These are phyloP conservation scores for Ommatoiulus sabulosus DNA, from an alignment of 2,888 invertebrate species.

Conservation along the genomic window DNA sequence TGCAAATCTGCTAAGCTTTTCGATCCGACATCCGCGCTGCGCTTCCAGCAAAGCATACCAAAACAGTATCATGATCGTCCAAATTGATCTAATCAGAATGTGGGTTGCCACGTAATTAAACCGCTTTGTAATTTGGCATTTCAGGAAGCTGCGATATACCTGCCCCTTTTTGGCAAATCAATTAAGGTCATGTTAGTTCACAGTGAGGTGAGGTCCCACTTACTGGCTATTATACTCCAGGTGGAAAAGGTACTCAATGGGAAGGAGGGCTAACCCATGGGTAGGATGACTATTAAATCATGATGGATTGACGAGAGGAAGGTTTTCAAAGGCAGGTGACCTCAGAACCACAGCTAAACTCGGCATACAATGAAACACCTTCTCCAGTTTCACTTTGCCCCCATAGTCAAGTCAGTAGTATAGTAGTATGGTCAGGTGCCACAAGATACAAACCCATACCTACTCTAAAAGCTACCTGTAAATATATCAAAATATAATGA, in stretches of 20 bases:
- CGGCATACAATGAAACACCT: not conserved
- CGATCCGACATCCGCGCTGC: too few relatives aligned
- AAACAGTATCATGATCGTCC: not conserved
- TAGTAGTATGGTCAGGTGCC: not conserved
- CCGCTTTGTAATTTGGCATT: constrained; percentile 12
- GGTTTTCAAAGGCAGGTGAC: not conserved
- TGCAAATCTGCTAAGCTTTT: too few relatives aligned
- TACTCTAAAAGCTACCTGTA: too few relatives aligned
- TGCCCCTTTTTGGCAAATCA: constrained; percentile 3
- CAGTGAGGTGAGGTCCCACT: constrained; percentile 3
- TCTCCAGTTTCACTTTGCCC: too few relatives aligned
- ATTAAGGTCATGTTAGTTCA: constrained; percentile 19
- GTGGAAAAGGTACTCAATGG: not conserved
- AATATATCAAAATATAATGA: too few relatives aligned
- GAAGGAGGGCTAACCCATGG: not conserved
- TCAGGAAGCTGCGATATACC: not conserved
- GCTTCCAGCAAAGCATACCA: not conserved
- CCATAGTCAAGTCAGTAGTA: too few relatives aligned
- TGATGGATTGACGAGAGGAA: not conserved
- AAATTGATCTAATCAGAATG: not conserved
- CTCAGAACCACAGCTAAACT: not conserved
- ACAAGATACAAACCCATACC: too few relatives aligned
- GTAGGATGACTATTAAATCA: not conserved
- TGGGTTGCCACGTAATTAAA: not conserved
- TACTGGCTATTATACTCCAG: not conserved